phyloP scores from a whole-genome alignment of 1,140 invertebrate genomes.

The Chrysoperla carnea region DNA sequence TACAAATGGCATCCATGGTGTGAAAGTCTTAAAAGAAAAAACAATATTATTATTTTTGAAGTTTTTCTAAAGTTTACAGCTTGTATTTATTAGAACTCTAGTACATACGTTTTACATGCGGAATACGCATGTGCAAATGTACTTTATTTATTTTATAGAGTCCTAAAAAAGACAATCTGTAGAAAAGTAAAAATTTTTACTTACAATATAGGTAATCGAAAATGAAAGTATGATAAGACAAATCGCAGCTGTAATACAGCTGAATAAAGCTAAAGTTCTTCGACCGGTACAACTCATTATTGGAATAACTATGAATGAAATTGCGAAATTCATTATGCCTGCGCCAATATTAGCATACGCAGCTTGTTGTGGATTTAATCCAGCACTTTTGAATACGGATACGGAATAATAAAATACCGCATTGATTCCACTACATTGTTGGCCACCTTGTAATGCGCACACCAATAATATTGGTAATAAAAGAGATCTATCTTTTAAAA shows the following conservation, averaged over 20 bases:
- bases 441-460: slow-evolving; percentile 56
- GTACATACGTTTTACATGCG: background rate
- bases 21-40: slow-evolving; percentile 32
- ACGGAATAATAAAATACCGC: slow-evolving; percentile 73
- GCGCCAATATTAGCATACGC: slow-evolving; percentile 55
- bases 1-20: slow-evolving; percentile 49
- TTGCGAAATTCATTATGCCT: slow-evolving; percentile 48
- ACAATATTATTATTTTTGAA: slow-evolving; percentile 2
- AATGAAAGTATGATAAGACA: slow-evolving; percentile 34
- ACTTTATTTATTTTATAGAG: background rate
- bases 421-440: slow-evolving; percentile 77
- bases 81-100: background rate
- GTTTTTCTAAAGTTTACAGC: background rate
- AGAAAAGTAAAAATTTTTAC: slow-evolving; percentile 16
- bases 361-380: slow-evolving; percentile 28
- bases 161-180: background rate
- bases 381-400: slow-evolving; percentile 47
- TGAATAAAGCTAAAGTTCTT: slow-evolving; percentile 35
- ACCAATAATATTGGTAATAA: slow-evolving; percentile 51
- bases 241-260: slow-evolving; percentile 27
- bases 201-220: slow-evolving; percentile 38
- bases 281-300: slow-evolving; percentile 37
- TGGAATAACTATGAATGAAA: slow-evolving; percentile 40
- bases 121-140: background rate
- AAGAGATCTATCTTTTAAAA: slow-evolving; percentile 32